Conservation (phyloP, 1,140 invertebrate genomes). For the Phymorhynchus buccinoides region DNA sequence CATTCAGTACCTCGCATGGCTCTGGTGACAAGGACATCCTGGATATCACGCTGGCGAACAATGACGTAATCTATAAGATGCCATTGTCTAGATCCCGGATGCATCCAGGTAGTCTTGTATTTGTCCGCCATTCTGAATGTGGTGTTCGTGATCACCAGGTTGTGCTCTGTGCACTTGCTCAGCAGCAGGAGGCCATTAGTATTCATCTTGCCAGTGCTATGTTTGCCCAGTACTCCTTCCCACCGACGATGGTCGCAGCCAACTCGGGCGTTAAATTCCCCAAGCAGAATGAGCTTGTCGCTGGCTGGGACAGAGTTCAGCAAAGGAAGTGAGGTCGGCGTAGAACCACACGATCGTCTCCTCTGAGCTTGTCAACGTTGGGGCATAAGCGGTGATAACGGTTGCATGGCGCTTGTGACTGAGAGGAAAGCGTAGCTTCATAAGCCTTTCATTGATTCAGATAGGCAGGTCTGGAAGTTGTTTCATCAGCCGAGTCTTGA, state of each 20-base stretch:
- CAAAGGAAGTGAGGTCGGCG: background rate
- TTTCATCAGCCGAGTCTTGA: constrained; percentile 18
- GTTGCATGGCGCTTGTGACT: background rate
- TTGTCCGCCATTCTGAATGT: constrained; percentile 38
- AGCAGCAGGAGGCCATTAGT: constrained; percentile 47
- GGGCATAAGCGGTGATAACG: constrained; percentile 36
- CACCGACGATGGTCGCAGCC: constrained; percentile 24
- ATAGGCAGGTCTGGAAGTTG: constrained; percentile 4
- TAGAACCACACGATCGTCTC: constrained; percentile 37
- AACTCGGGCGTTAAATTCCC: constrained; percentile 27
- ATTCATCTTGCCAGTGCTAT: constrained; percentile 38
- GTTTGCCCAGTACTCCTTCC: constrained; percentile 34
- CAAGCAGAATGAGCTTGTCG: constrained; percentile 2
- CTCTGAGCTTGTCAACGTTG: constrained; percentile 32
- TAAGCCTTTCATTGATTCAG: constrained; percentile 33
- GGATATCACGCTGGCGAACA: background rate
- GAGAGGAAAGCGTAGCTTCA: constrained; percentile 37
- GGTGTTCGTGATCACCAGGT: constrained; percentile 52
- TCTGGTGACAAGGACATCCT: constrained; percentile 38
- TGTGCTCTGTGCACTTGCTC: constrained; percentile 40
- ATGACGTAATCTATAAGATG: constrained; percentile 23
- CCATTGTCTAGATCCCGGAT: constrained; percentile 49
- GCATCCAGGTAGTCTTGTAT: constrained; percentile 49
- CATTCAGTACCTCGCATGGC: too few species aligned
- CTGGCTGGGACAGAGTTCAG: background rate